phyloP scores from a whole-genome alignment of 2,113 vertebrate genomes.

The Cebus imitator region DNA sequence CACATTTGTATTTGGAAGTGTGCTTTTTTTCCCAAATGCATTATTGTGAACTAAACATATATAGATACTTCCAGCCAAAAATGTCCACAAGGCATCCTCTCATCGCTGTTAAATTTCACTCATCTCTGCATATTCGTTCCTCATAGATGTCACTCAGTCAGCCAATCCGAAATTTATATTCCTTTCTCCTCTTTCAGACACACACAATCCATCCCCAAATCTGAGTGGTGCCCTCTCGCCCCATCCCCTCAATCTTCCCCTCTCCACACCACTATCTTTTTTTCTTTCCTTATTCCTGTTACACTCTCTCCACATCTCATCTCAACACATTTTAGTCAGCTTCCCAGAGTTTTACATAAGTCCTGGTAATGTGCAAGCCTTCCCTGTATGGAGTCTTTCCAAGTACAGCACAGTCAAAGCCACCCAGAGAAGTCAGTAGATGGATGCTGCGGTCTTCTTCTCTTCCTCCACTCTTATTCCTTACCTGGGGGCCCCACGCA shows the following conservation, averaged over 20 bases:
- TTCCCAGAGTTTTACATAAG: neutral
- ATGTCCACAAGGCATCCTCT: neutral
- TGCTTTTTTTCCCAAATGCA: neutral
- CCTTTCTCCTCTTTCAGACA: neutral
- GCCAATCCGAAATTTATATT: neutral
- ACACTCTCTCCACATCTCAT: neutral
- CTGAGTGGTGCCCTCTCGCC: neutral
- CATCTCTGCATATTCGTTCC: neutral
- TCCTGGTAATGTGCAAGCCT: neutral
- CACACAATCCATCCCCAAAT: neutral
- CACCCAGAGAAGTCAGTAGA: neutral
- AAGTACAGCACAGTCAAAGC: neutral
- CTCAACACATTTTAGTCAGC: neutral
- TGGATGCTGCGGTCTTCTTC: neutral
- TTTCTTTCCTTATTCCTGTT: neutral
- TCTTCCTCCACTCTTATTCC: neutral
- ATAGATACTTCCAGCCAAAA: neutral
- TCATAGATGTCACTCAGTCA: neutral
- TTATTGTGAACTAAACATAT: neutral
- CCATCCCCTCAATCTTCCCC: neutral
- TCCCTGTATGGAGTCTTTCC: neutral
- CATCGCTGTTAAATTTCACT: neutral
- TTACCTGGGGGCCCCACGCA: neutral
- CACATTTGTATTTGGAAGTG: neutral
- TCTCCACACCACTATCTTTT: neutral